Base-by-base conservation (phyloP, 2,888 invertebrate species). In the Noctua fimbriata region DNA sequence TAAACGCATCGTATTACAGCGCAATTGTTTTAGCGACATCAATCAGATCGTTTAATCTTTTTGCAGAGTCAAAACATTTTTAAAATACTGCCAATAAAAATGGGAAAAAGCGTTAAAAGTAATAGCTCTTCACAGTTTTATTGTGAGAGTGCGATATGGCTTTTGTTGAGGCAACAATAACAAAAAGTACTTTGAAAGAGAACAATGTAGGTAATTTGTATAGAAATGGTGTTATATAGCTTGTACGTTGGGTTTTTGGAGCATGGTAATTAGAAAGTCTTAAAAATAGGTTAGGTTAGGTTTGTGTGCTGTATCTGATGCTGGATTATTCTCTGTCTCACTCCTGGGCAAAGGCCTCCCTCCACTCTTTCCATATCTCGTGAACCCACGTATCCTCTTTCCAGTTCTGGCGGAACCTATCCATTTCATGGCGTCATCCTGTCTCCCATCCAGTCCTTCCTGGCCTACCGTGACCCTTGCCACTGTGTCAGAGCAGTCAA, bases 181-280 rank as follows among this genome's bases (percentile, higher is more conserved):
- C 44, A 72, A 76, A 86, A 86, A 69, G 83, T 86, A 82, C 76
- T 85, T 76, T 78, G 63, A 73, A 82, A 82, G 41, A 78, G 75
- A 86, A 82, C 86, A 85, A 83, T 86, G 86, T 86, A 71, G 28
- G 76, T 86, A 82, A 82, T 78, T 84, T 84, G 73, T 82, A 78
- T 69, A 32, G 28, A 65, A 55, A 12, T 47, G 49, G 36, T 58
- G 81, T 65, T 63, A 65, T 74, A 47, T 1, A 6, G 49, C 16
- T 47, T 66, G 63, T 69, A 69, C 10, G 44, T 21, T 16, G 7
- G 58, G 7, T 65, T 84, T 60, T 84, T 84, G 49, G 73, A 70
- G 58, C 69, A 36, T 65, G 21, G 18, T 44, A 66, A 76, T 76
- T 76, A 73, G 9, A 63, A 63, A 60, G 1, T 5, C 28, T 60